Conservation (phyloP, 2,888 invertebrate genomes). For the Eilema caniola region DNA sequence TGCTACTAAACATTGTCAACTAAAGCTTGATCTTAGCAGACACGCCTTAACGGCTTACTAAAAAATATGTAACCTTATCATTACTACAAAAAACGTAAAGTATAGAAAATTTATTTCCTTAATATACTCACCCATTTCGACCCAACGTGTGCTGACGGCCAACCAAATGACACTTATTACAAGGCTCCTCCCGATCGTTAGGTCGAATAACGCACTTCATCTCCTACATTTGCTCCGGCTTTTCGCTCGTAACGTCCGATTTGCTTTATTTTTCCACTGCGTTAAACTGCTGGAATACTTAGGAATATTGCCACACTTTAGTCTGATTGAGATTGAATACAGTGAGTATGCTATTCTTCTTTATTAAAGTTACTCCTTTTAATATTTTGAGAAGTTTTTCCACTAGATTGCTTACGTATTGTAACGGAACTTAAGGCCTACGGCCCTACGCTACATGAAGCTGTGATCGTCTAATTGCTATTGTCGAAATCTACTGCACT, state of each 20-base stretch:
- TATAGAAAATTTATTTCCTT: not conserved
- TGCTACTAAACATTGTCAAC: too few species aligned
- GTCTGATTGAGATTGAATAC: slow-evolving; percentile 32
- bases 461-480: too few species aligned
- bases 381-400: not conserved
- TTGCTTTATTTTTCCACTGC: slow-evolving; percentile 34
- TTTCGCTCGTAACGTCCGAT: slow-evolving; percentile 23
- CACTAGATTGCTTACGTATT: not conserved
- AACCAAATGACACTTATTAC: slow-evolving; percentile 37
- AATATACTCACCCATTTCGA: not conserved
- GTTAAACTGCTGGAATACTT: slow-evolving; percentile 27
- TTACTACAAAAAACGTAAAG: not conserved
- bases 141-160: slow-evolving; percentile 12
- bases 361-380: not conserved
- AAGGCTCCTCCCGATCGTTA: slow-evolving; percentile 24
- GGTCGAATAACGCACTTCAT: slow-evolving; percentile 30
- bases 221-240: slow-evolving; percentile 25
- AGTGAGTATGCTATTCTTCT: slow-evolving; percentile 30
- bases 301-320: slow-evolving; percentile 29
- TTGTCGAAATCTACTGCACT: too few species aligned
- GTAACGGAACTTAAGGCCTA: too few species aligned
- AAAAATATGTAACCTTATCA: not conserved
- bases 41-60: too few species aligned
- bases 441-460: too few species aligned
- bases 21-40: too few species aligned